Base-by-base conservation (phyloP, 1,140 invertebrate genomes). In the Maniola jurtina region DNA sequence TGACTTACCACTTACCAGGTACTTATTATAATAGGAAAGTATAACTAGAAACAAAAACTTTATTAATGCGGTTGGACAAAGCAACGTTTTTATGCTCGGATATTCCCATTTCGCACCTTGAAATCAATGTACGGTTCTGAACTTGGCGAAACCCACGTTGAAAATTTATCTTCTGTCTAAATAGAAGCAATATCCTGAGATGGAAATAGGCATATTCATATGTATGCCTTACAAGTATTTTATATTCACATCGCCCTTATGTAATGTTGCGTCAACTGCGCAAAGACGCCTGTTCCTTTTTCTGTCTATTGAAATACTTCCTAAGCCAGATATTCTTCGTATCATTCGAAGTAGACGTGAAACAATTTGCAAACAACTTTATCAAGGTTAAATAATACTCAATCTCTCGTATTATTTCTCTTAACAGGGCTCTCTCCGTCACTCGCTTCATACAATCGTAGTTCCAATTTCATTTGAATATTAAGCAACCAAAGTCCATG, bases 241-340 rank as follows among this genome's bases (percentile, higher is more conserved):
- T 81, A 83, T 77, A 84, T 81, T 78, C 75, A 74, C 71, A 66
- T 75, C 73, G 73, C 61, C 71, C 76, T 76, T 71, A 73, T 76
- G 75, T 73, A 71, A 76, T 66, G 71, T 81, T 76, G 70, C 69
- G 66, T 75, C 69, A 73, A 73, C 76, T 76, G 69, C 73, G 72
- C 72, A 73, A 79, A 81, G 75, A 36, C 42, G 16, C 50, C 25
- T 64, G 55, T 66, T 63, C 70, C 56, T 55, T 69, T 66, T 42
- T 59, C 16, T 38, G 38, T 66, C 54, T 66, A 55, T 52, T 55
- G 10, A 42, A 61, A 35, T 50, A 40, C 33, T n/a, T 60, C 38
- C 25, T 34, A 15, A 25, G 15, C 15, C 42, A 25, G 42, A 6
- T 11, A 59, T 45, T 58, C 15, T 33, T 33, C 4, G 33, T 33